These are phyloP conservation scores for Leucopsar rothschildi DNA, from an alignment of 2,113 vertebrate species.

Conservation along the genomic window DNA sequence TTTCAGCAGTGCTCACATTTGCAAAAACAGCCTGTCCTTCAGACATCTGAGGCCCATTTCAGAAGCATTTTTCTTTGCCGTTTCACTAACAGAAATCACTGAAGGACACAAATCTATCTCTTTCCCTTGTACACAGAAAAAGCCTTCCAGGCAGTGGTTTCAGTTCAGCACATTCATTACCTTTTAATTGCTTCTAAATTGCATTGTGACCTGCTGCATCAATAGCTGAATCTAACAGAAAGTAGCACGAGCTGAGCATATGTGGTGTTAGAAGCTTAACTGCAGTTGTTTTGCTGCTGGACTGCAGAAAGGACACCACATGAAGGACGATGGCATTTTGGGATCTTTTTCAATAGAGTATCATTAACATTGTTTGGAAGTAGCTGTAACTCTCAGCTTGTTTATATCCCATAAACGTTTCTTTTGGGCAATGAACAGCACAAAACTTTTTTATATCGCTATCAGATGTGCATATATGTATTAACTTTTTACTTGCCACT, in stretches of 20 bases:
- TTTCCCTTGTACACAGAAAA: conserved; percentile 62
- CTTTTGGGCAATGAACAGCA: not conserved
- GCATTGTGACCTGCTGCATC: conserved; percentile 83
- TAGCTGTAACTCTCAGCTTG: conserved; percentile 17
- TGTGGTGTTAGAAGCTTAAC: conserved; percentile 28
- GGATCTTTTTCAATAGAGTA: not conserved
- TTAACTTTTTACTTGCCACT: not conserved
- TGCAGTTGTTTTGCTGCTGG: conserved; percentile 32
- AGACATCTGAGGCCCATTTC: conserved; percentile 24
- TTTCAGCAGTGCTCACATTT: not conserved
- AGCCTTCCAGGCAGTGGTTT: conserved; percentile 82
- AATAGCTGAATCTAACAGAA: conserved; percentile 76
- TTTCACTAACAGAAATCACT: conserved; percentile 60
- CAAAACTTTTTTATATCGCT: not conserved
- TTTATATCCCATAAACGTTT: conserved; percentile 46
- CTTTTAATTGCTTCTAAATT: conserved; percentile 95
- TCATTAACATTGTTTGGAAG: not conserved
- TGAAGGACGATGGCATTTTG: conserved; percentile 28
- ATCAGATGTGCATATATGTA: not conserved
- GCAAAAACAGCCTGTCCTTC: conserved; percentile 44
- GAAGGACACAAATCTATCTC: conserved; percentile 73
- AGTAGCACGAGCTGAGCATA: conserved; percentile 38
- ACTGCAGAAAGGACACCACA: conserved; percentile 21
- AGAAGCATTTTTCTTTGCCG: not conserved
- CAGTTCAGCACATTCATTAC: conserved; percentile 86